phyloP scores from a whole-genome alignment of 1,140 invertebrate species.

The Drosophila repletoides region DNA sequence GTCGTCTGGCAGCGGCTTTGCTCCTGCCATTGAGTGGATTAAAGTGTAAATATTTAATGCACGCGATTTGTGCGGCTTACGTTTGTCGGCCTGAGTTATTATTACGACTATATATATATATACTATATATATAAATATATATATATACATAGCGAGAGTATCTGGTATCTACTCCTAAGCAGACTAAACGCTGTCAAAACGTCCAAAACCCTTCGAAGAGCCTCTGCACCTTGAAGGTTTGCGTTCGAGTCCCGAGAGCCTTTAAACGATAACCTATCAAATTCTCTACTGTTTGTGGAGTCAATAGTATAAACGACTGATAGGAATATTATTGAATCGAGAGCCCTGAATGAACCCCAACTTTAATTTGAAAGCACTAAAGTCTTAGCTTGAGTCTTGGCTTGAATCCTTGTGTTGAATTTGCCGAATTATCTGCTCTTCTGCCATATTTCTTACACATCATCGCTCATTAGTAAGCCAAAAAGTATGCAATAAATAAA shows the following conservation, averaged over 20 bases:
- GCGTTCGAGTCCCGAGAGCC: no score
- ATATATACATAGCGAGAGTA: no score
- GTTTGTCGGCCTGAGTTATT: conserved; percentile 63
- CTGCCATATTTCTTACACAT: conserved; percentile 26
- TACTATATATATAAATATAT: background rate
- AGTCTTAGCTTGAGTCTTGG: no score
- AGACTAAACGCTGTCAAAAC: background rate
- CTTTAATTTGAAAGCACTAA: background rate
- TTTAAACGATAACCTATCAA: no score
- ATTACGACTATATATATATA: conserved; percentile 31
- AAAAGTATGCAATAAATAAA: conserved; percentile 48
- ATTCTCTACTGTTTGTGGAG: no score
- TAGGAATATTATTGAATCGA: no score
- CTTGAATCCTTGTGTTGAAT: no score
- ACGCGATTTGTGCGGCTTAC: conserved; percentile 65
- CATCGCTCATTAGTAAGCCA: conserved; percentile 48
- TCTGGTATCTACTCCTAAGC: conserved; percentile 5
- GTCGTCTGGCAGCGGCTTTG: conserved; percentile 44
- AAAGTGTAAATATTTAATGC: conserved; percentile 77
- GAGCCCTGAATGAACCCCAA: no score
- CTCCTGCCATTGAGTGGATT: conserved; percentile 71
- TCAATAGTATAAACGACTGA: no score
- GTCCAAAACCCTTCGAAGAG: no score
- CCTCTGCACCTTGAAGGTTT: no score
- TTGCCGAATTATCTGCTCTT: no score